phyloP scores from a whole-genome alignment of 2,113 vertebrate genomes.

The Oncorhynchus tshawytscha region DNA sequence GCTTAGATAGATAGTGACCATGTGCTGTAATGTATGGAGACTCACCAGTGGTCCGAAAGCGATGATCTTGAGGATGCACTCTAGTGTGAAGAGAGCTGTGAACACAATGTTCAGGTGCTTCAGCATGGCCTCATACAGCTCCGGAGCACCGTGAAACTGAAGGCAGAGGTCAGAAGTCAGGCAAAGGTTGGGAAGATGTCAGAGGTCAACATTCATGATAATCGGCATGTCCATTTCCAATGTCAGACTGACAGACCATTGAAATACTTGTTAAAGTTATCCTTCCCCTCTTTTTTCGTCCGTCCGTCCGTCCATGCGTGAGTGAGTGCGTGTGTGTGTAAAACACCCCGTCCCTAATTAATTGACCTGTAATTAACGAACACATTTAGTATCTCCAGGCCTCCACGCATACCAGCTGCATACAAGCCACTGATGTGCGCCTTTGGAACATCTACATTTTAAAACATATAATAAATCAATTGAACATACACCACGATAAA shows the following conservation, averaged over 20 bases:
- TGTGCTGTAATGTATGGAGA: too few relatives aligned
- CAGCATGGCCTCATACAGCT: constrained; percentile 88
- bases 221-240: neutral
- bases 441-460: too few relatives aligned
- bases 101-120: constrained; percentile 95
- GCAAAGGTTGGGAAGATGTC: neutral
- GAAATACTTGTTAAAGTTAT: neutral
- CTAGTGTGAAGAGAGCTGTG: constrained; percentile 95
- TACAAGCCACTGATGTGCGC: too few relatives aligned
- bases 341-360: neutral
- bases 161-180: constrained; percentile 14
- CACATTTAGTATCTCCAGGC: too few relatives aligned
- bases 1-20: too few relatives aligned
- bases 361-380: too few relatives aligned
- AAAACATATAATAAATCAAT: too few relatives aligned
- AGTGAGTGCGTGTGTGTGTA: too few relatives aligned
- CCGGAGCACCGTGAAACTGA: constrained; percentile 90
- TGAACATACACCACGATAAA: too few relatives aligned
- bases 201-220: neutral
- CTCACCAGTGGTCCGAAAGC: constrained; percentile 95
- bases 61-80: constrained; percentile 95
- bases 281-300: neutral
- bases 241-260: neutral
- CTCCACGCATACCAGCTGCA: too few relatives aligned
- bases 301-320: neutral